Percentiles rank a stretch among this genome's conserved stretches.
Evolutionary conservation across 2,888 invertebrate genomes (phyloP).

Genomic region (Norana najaformis): DNA sequence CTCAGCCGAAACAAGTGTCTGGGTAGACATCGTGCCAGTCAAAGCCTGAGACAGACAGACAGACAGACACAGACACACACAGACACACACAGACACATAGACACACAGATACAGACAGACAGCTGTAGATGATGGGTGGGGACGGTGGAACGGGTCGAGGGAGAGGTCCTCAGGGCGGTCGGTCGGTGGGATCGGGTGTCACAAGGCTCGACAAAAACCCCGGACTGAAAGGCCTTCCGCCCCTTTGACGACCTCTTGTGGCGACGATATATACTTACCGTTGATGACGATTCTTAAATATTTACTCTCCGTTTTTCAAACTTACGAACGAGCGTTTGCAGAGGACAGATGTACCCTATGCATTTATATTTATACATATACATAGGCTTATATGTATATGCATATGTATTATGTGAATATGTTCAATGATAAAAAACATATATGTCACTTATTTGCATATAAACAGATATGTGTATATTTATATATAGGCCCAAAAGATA

Average conservation of each 20-base stretch:
- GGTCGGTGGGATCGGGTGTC: not conserved
- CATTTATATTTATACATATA: not conserved
- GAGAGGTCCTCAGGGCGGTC: not conserved
- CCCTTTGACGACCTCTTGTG: conserved; percentile 13
- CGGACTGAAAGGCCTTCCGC: not conserved
- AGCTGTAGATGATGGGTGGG: not conserved
- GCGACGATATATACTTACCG: not conserved
- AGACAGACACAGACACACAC: not conserved
- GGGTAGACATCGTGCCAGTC: not conserved
- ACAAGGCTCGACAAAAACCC: not conserved
- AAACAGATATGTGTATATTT: too few species aligned
- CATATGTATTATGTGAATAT: too few species aligned
- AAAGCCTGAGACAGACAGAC: not conserved
- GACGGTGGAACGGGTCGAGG: not conserved
- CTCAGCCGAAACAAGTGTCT: not conserved
- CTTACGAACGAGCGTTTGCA: conserved; percentile 7
- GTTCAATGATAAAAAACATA: conserved; percentile 1
- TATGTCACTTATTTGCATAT: not conserved
- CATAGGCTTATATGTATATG: not conserved
- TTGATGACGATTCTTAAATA: not conserved
- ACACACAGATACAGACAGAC: not conserved
- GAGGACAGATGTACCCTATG: not conserved
- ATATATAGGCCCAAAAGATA: not conserved
- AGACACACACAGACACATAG: not conserved
- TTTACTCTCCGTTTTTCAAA: conserved; percentile 1